phyloP scores from a whole-genome alignment of 2,888 invertebrate species.

The Stegophylla sp. region DNA sequence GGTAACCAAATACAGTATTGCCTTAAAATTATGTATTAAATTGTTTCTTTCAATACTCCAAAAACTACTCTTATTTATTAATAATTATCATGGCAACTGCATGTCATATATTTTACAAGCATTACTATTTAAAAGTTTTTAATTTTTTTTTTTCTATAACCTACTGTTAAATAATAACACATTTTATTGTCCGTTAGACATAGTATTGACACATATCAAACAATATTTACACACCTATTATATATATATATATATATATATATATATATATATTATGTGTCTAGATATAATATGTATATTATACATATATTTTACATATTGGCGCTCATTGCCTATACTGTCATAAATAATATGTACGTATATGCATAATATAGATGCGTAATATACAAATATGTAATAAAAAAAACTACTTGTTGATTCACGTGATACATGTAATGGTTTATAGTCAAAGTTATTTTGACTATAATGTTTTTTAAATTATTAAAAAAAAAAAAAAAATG shows the following conservation, averaged over 20 bases:
- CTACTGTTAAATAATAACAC: conserved; percentile 57
- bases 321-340: conserved; percentile 16
- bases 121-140: conserved; percentile 37
- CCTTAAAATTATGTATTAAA: conserved; percentile 54
- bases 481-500: conserved; percentile 15
- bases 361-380: conserved; percentile 30
- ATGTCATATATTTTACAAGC: conserved; percentile 51
- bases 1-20: conserved; percentile 57
- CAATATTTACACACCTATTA: conserved; percentile 45
- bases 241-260: conserved; percentile 31
- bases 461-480: conserved; percentile 5
- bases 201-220: conserved; percentile 59
- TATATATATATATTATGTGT: conserved; percentile 25
- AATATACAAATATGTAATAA: conserved; percentile 47
- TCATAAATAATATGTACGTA: conserved; percentile 40
- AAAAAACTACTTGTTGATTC: conserved; percentile 48
- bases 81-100: conserved; percentile 52
- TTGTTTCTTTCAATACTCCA: conserved; percentile 40
- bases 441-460: conserved; percentile 31
- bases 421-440: conserved; percentile 30
- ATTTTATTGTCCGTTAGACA: conserved; percentile 57
- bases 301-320: conserved; percentile 31
- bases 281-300: too few relatives aligned
- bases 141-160: conserved; percentile 41
- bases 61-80: conserved; percentile 51